Conservation (phyloP, 2,113 vertebrate genomes). For the Glaucomys volans region DNA sequence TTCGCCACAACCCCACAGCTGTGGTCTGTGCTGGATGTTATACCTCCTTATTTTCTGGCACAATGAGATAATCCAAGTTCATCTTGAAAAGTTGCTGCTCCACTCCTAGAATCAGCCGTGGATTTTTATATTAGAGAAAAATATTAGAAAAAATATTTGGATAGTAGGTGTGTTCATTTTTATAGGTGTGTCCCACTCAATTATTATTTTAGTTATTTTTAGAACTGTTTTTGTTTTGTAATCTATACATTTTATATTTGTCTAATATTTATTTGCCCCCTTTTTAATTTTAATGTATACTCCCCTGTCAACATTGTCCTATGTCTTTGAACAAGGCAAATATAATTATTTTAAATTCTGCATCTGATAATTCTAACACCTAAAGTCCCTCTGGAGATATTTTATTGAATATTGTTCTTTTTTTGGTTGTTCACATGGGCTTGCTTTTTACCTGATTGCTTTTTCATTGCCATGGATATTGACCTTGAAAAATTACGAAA, state of each 20-base stretch:
- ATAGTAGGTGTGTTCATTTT: neutral
- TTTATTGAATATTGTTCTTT: neutral
- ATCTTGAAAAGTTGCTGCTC: neutral
- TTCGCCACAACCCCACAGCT: neutral
- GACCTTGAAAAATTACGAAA: too few species aligned
- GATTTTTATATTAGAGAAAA: neutral
- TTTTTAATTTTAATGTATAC: neutral
- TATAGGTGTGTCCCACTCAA: neutral
- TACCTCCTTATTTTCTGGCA: neutral
- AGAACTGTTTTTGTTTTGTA: neutral
- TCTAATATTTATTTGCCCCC: neutral
- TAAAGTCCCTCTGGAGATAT: neutral
- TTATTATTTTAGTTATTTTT: neutral
- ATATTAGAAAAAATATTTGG: neutral
- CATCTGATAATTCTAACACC: neutral
- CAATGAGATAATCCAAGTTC: neutral
- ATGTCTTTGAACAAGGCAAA: neutral
- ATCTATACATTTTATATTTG: neutral
- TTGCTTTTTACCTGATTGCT: too few species aligned
- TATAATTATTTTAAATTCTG: neutral
- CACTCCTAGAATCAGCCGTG: neutral
- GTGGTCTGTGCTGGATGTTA: neutral
- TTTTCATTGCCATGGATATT: too few species aligned
- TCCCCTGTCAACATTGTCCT: neutral
- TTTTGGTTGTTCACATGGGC: too few species aligned